phyloP scores from a whole-genome alignment of 2,797 vertebrate genomes.

The Takifugu ocellatus region DNA sequence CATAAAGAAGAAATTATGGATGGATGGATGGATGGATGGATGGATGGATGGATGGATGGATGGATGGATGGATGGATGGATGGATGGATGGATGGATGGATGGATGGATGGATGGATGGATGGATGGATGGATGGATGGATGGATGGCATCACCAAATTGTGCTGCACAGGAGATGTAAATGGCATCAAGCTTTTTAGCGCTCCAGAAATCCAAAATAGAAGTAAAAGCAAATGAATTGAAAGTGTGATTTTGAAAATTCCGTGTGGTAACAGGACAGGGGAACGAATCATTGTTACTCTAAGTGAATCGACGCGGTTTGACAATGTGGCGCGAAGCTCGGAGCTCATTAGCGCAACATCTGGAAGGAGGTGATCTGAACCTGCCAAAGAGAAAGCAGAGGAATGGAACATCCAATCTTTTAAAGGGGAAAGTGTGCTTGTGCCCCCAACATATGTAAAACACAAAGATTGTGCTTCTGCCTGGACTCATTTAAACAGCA shows the following conservation, averaged over 20 bases:
- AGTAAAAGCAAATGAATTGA: too few species aligned
- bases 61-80: too few species aligned
- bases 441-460: constrained; percentile 14
- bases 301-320: constrained; percentile 37
- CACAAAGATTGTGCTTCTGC: background rate
- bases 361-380: constrained; percentile 41
- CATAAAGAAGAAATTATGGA: too few species aligned
- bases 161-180: too few species aligned
- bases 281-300: constrained; percentile 21
- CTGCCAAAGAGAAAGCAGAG: constrained; percentile 19
- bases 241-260: background rate
- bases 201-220: background rate
- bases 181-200: background rate
- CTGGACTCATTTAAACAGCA: too few species aligned
- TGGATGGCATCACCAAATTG: too few species aligned
- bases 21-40: too few species aligned
- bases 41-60: too few species aligned
- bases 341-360: constrained; percentile 58
- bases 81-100: too few species aligned
- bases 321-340: constrained; percentile 51
- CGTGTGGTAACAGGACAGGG: background rate
- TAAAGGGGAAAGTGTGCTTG: constrained; percentile 20
- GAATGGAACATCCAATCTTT: constrained; percentile 36
- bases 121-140: too few species aligned
- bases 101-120: too few species aligned